A percentile compares a stretch with the other conserved stretches of the same genome.
Conservation (phyloP, 2,888 invertebrate genomes). For the Cepaea hortensis region DNA sequence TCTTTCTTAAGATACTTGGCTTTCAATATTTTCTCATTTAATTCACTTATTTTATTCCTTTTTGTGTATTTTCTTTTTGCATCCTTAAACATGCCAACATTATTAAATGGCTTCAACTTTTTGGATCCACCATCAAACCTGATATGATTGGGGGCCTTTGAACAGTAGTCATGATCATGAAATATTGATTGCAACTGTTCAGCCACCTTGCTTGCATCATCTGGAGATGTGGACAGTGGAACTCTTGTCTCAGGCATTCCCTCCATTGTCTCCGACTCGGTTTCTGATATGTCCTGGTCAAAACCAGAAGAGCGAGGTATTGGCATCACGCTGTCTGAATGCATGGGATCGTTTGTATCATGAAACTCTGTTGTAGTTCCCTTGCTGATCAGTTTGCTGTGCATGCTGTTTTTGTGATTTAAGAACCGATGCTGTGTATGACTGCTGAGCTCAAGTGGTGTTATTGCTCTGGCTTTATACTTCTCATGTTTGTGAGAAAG, state of each 20-base stretch:
- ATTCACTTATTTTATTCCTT: slow-evolving; percentile 45
- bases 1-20: slow-evolving; percentile 52
- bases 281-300: slow-evolving; percentile 57
- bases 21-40: slow-evolving; percentile 50
- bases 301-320: slow-evolving; percentile 52
- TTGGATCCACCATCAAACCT: slow-evolving; percentile 18
- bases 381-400: slow-evolving; percentile 35
- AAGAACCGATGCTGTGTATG: slow-evolving; percentile 46
- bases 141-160: slow-evolving; percentile 45
- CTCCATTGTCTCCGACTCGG: slow-evolving; percentile 55
- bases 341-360: too few species aligned
- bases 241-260: slow-evolving; percentile 48
- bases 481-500: slow-evolving; percentile 62
- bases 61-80: slow-evolving; percentile 53
- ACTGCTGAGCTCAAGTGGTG: slow-evolving; percentile 65
- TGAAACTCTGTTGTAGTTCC: slow-evolving; percentile 21
- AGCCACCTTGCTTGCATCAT: slow-evolving; percentile 35
- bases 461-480: slow-evolving; percentile 66
- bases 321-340: slow-evolving; percentile 4
- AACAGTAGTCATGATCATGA: slow-evolving; percentile 71
- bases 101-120: slow-evolving; percentile 12
- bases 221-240: slow-evolving; percentile 28
- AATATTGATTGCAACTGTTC: slow-evolving; percentile 50
- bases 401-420: slow-evolving; percentile 22
- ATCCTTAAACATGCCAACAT: slow-evolving; percentile 3